Percentiles rank a stretch among this genome's conserved stretches.
Conservation (phyloP, 2,888 invertebrate species). For the Andricus curvator region DNA sequence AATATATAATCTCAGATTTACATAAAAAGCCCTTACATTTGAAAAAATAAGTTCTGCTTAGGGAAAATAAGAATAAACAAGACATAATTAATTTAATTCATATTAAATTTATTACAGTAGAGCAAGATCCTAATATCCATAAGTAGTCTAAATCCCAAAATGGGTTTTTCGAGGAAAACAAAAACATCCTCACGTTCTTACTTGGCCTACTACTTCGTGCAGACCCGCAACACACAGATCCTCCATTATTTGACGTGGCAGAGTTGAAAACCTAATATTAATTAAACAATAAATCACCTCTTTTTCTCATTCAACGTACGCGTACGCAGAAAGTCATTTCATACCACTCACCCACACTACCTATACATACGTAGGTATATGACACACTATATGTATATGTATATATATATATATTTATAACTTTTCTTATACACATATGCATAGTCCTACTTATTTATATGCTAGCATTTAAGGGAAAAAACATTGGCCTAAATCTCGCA, state of each 20-base stretch:
- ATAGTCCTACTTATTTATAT: conserved; percentile 6
- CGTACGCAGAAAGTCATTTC: neutral
- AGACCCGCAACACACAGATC: conserved; percentile 4
- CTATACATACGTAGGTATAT: neutral
- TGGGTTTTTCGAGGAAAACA: conserved; percentile 39
- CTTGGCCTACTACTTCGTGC: neutral
- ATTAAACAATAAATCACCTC: conserved; percentile 9
- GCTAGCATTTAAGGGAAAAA: conserved; percentile 14
- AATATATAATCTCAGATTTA: too few relatives aligned
- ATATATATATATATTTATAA: conserved; percentile 1
- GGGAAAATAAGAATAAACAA: neutral
- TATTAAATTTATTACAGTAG: conserved; percentile 53
- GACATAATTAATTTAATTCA: conserved; percentile 18
- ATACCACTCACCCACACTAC: neutral
- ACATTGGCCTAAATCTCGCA: neutral
- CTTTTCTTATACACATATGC: conserved; percentile 4
- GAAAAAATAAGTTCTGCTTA: neutral
- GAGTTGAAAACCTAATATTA: neutral
- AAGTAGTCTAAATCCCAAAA: conserved; percentile 45
- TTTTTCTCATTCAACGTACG: conserved; percentile 6
- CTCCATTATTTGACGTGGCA: conserved; percentile 5
- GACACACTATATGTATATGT: neutral
- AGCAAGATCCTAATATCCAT: conserved; percentile 43
- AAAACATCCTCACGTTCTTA: conserved; percentile 29
- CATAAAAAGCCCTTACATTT: too few relatives aligned